Conservation (phyloP, 1,140 invertebrate genomes). For the Amphibalanus amphitrite region DNA sequence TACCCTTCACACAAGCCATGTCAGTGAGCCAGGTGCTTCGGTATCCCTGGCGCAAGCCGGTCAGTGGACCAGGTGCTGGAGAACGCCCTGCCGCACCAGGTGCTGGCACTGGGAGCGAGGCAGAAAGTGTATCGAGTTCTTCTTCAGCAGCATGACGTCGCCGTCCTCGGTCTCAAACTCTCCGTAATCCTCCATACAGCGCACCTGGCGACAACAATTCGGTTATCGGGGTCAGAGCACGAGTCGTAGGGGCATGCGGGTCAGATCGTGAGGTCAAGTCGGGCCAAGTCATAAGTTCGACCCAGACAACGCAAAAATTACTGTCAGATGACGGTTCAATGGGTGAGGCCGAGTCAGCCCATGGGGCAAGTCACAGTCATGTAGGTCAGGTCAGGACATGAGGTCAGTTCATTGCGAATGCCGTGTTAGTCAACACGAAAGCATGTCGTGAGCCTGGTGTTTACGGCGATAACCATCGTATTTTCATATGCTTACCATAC, state of each 20-base stretch:
- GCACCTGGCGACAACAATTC: conserved; percentile 36
- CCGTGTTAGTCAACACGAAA: no score
- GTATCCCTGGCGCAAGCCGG: not conserved
- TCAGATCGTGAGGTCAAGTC: not conserved
- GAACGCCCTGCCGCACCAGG: conserved; percentile 74
- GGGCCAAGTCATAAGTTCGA: no score
- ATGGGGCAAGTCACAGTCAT: no score
- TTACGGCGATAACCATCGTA: no score
- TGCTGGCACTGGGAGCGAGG: conserved; percentile 74
- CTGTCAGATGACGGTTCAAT: no score
- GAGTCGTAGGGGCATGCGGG: not conserved
- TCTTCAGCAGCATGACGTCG: conserved; percentile 66
- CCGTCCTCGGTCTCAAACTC: conserved; percentile 88
- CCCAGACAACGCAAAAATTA: no score
- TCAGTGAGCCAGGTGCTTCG: not conserved
- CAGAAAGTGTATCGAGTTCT: conserved; percentile 81
- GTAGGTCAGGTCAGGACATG: no score
- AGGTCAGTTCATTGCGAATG: no score
- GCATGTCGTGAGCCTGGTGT: no score
- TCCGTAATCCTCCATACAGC: conserved; percentile 77
- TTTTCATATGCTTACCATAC: no score
- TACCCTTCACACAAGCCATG: no score
- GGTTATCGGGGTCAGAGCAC: not conserved
- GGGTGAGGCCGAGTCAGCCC: no score
- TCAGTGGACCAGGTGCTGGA: conserved; percentile 48